A percentile compares a stretch with the other conserved stretches of the same genome.
phyloP scores from a whole-genome alignment of 2,888 invertebrate genomes.

The Cheilosia vernalis region DNA sequence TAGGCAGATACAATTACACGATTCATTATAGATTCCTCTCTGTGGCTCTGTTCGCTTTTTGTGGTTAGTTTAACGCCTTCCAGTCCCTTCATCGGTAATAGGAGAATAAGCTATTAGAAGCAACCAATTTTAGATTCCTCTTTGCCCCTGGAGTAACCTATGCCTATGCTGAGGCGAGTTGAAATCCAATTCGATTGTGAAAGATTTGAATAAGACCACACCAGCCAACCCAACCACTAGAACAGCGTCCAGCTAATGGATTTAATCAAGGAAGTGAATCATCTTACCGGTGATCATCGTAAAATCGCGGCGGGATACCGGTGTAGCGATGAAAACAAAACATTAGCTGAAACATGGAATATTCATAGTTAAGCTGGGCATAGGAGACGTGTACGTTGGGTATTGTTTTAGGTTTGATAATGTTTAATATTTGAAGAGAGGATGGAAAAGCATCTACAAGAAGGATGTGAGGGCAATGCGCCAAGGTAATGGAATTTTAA shows the following conservation, averaged over 20 bases:
- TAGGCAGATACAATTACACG: constrained; percentile 70
- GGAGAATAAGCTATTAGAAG: constrained; percentile 51
- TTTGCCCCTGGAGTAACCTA: background rate
- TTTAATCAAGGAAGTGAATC: constrained; percentile 64
- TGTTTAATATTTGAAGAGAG: constrained; percentile 8
- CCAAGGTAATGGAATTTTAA: background rate
- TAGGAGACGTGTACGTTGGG: constrained; percentile 8
- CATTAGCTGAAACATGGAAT: constrained; percentile 12
- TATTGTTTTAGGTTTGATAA: constrained; percentile 18
- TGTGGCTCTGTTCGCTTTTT: background rate
- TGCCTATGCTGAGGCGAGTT: constrained; percentile 7
- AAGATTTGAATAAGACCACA: constrained; percentile 40
- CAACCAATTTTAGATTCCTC: constrained; percentile 34
- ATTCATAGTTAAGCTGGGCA: constrained; percentile 2
- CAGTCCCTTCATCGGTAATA: constrained; percentile 17
- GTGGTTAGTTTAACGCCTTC: constrained; percentile 40
- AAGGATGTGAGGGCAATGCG: background rate
- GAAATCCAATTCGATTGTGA: constrained; percentile 45
- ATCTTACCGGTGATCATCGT: constrained; percentile 28
- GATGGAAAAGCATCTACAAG: background rate
- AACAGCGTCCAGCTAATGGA: constrained; percentile 47
- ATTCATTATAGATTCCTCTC: constrained; percentile 46
- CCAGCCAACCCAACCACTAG: constrained; percentile 13
- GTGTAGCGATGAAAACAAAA: constrained; percentile 12
- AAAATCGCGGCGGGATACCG: constrained; percentile 44